Base-by-base conservation (phyloP, 2,888 invertebrate species). In the Gandaritis pyraliata region DNA sequence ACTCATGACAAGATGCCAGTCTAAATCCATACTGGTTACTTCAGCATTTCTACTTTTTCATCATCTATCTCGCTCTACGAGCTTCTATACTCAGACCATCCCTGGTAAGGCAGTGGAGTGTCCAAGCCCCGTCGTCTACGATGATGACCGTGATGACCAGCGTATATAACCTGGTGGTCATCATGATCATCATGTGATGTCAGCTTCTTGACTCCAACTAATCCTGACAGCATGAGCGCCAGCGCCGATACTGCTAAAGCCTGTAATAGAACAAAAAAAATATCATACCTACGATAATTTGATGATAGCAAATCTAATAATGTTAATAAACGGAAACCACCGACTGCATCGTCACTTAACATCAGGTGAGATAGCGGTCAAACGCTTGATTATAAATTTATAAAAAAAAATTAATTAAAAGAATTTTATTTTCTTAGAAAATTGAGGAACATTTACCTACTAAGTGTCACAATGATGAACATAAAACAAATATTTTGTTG, bases 131-230 rank as follows among this genome's bases (percentile, higher is more conserved):
- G 76, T 73, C 88, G 87, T 73, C 93, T 87, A 66, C 94, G 88
- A 53, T 94, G 94, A 71, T 94, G 94, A 46, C 94, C 94, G 49
- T 94, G 94, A 70, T 94, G 94, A 0, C 88, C 90, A 12, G 94
- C 94, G 74, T 94, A 94, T 38, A 94, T 90, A 53, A 90, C 90
- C 72, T 94, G 94, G 68, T 94, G 94, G 57, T 94, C 93, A 5
- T 94, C 94, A 41, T 91, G 88, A 23, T 93, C 93, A 4, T 93
- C 94, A 23, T 94, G 94, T 1, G 94, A 93, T 0, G 95, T 85
- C 57, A 96, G 83, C 66, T 96, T 95, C 87, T 96, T 96, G 45
- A 96, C 88, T 1, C 96, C 96, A 0, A 96, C 93, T 45, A 96
- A 93, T n/a, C 94, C 93, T 45, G 96, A 95, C 58, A 96, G 87